Conservation (phyloP, 2,888 invertebrate species). For the Actias luna region DNA sequence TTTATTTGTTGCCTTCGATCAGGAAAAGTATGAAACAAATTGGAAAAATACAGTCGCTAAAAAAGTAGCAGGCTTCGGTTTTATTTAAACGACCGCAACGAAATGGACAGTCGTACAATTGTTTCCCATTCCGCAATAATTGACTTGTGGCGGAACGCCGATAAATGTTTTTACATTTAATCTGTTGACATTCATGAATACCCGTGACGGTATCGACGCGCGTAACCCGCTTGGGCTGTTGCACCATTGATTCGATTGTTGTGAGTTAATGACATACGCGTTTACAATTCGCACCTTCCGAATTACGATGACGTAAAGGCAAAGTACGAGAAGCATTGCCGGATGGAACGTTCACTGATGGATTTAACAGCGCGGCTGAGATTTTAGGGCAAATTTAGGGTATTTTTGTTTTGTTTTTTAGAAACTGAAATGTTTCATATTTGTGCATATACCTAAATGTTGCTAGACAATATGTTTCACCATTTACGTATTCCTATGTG, state of each 20-base stretch:
- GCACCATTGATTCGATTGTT: slow-evolving; percentile 35
- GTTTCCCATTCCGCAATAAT: slow-evolving; percentile 72
- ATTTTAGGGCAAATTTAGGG: too few species aligned
- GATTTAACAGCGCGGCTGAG: too few species aligned
- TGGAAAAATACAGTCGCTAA: slow-evolving; percentile 15
- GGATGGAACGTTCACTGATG: too few species aligned
- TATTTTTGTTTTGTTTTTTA: too few species aligned
- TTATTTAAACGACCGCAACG: slow-evolving; percentile 47
- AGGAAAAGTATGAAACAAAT: slow-evolving; percentile 15
- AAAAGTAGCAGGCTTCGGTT: slow-evolving; percentile 13
- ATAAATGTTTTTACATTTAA: slow-evolving; percentile 65
- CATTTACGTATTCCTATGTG: too few species aligned
- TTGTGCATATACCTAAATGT: too few species aligned
- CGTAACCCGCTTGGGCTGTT: slow-evolving; percentile 24
- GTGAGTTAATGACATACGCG: slow-evolving; percentile 33
- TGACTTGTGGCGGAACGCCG: slow-evolving; percentile 67
- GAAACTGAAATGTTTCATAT: too few species aligned
- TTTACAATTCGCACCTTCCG: slow-evolving; percentile 33
- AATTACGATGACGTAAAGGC: too few species aligned
- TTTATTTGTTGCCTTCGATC: not conserved
- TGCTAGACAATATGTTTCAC: too few species aligned
- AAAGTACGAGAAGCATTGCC: too few species aligned
- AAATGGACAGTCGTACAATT: slow-evolving; percentile 65
- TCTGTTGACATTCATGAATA: slow-evolving; percentile 39
- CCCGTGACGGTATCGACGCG: slow-evolving; percentile 35